These are phyloP conservation scores for Harpalus rubripes DNA, from an alignment of 2,888 invertebrate species.

Conservation along the genomic window DNA sequence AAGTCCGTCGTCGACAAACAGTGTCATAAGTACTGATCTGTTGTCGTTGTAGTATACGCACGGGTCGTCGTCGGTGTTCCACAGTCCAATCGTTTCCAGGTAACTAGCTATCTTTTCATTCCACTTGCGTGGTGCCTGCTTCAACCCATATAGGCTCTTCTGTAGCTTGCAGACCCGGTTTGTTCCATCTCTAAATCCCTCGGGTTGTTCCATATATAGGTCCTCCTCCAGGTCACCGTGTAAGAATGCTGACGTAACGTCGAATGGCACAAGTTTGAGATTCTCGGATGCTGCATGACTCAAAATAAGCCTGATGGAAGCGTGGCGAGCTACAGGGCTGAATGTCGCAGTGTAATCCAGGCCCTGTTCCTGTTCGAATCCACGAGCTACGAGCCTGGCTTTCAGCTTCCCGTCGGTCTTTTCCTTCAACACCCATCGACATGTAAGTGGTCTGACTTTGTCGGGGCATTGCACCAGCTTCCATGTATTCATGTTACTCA, in stretches of 20 bases:
- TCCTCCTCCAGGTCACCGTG: slow-evolving; percentile 67
- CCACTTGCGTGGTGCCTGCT: slow-evolving; percentile 72
- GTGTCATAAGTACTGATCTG: not conserved
- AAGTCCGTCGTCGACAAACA: not conserved
- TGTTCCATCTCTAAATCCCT: slow-evolving; percentile 68
- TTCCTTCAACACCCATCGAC: slow-evolving; percentile 67
- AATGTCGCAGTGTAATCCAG: slow-evolving; percentile 56
- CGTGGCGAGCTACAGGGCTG: slow-evolving; percentile 70
- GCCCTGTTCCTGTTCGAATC: slow-evolving; percentile 58
- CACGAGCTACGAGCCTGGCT: slow-evolving; percentile 65
- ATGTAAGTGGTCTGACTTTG: slow-evolving; percentile 67
- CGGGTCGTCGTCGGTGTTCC: slow-evolving; percentile 71
- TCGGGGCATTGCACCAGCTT: slow-evolving; percentile 30
- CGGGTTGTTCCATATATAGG: slow-evolving; percentile 70
- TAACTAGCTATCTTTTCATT: slow-evolving; percentile 70
- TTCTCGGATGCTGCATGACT: slow-evolving; percentile 68
- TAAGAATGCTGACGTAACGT: slow-evolving; percentile 70
- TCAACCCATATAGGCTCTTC: slow-evolving; percentile 72
- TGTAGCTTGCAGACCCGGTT: slow-evolving; percentile 67
- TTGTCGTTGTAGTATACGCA: slow-evolving; percentile 65
- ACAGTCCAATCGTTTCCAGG: slow-evolving; percentile 69
- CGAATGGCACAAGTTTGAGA: slow-evolving; percentile 69
- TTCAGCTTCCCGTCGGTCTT: not conserved
- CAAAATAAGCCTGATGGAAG: slow-evolving; percentile 69
- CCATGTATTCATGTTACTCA: not conserved